A percentile compares a stretch with the other conserved stretches of the same genome.
Evolutionary conservation across 2,797 vertebrate genomes (phyloP).

Genomic region (Hippocampus kuda): DNA sequence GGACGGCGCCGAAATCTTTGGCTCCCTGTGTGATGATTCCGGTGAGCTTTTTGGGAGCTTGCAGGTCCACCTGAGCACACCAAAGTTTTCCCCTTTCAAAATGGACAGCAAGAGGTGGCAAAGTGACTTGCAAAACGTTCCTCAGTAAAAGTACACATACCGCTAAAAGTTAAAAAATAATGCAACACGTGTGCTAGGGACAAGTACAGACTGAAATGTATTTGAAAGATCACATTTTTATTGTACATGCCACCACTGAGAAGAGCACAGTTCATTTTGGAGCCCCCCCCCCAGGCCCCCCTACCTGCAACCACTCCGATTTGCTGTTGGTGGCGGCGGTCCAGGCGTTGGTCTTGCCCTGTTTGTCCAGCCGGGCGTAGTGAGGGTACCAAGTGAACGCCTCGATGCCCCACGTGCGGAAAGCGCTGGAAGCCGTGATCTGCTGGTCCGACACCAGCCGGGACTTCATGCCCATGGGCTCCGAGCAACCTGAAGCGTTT

Average conservation of each 20-base stretch:
- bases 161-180: too few relatives aligned
- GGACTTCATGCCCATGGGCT: conserved; percentile 88
- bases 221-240: too few relatives aligned
- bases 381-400: conserved; percentile 84
- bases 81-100: background rate
- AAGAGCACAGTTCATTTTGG: background rate
- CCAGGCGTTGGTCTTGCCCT: conserved; percentile 96
- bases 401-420: conserved; percentile 84
- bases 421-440: conserved; percentile 83
- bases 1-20: conserved; percentile 88
- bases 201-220: too few relatives aligned
- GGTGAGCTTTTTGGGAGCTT: conserved; percentile 72
- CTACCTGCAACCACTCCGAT: conserved; percentile 91
- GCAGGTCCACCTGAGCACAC: conserved; percentile 76
- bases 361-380: conserved; percentile 85
- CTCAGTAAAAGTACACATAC: too few relatives aligned
- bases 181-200: too few relatives aligned
- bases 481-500: conserved; percentile 88
- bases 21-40: conserved; percentile 93
- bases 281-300: background rate
- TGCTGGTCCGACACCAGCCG: conserved; percentile 72
- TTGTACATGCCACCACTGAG: background rate
- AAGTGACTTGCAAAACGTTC: too few relatives aligned
- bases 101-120: background rate
- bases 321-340: conserved; percentile 66